These are phyloP conservation scores for Tragulus kanchil DNA, from an alignment of 2,113 vertebrate genomes.

Conservation along the genomic window DNA sequence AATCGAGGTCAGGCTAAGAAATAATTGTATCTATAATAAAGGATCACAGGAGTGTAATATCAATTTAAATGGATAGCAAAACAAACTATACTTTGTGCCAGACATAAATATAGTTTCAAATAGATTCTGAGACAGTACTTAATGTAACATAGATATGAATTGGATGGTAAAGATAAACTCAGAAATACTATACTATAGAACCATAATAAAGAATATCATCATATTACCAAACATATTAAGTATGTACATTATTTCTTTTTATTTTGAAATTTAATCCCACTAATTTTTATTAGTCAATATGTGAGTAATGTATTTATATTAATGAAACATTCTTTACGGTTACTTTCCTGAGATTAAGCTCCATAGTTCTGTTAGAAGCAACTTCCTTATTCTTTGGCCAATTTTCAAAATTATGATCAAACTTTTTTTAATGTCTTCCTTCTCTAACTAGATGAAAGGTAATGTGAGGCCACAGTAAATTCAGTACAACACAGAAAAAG, in stretches of 20 bases:
- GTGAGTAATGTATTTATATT: neutral
- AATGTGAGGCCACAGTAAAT: neutral
- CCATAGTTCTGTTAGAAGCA: neutral
- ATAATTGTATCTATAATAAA: neutral
- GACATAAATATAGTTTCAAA: neutral
- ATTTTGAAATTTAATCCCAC: neutral
- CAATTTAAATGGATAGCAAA: neutral
- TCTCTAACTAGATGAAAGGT: conserved; percentile 21
- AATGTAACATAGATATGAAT: neutral
- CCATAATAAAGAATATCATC: neutral
- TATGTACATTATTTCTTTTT: neutral
- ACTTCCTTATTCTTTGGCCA: neutral
- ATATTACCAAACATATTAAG: neutral
- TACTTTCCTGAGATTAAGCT: neutral
- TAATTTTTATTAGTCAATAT: neutral
- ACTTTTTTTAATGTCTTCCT: neutral
- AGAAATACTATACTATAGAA: neutral
- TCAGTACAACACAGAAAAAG: neutral
- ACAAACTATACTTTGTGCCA: neutral
- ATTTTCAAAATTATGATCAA: conserved; percentile 9
- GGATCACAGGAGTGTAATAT: neutral
- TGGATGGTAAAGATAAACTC: neutral
- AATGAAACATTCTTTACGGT: neutral
- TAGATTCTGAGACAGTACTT: neutral
- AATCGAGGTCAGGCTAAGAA: neutral